Evolutionary conservation across 2,113 vertebrate genomes (phyloP), one percentile per base, ranked within the genome.

Genomic region (Isichthys henryi): DNA sequence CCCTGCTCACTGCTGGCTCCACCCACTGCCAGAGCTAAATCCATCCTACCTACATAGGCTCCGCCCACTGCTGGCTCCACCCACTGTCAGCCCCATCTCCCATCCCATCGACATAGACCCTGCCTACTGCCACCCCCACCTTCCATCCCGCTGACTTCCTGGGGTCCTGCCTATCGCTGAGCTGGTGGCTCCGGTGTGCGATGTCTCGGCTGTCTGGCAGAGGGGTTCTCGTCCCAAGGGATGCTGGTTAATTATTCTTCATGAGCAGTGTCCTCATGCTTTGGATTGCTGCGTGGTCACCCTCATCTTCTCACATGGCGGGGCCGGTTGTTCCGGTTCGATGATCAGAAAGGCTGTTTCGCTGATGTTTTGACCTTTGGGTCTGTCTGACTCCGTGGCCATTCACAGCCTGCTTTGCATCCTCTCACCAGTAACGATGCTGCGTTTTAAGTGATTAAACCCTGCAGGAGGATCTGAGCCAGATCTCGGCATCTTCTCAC

Each of bases 141-240:
- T 89, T 88, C 86, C 70, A 70, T 88, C 83, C 9, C 88, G 80
- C 92, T 87, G 88, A 43, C 91, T 95, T 92, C 95, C 94, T 94
- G 93, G 91, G 92, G 91, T 89, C 21, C 93, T 95, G 93, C 95
- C 94, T 95, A 90, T 91, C 27, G 90, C 91, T 93, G 93, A 91
- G 90, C 91, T 46, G 85, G 31, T 10, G 31, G 46, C 3, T 70
- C 92, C 91, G 94, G 93, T 95, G 94, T 94, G 94, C 94, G 95
- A 95, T 95, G 93, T 95, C 94, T 95, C 94, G 94, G 94, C 93
- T 95, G 94, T 92, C 93, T 90, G 88, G 90, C 89, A 91, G 43
- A 45, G 45, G 2, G 45, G 2, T 46, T 83, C 45, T 77, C 10
- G 17, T 35, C 43, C 45, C 53, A n/a, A 46, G 13, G 35, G 11